phyloP scores from a whole-genome alignment of 2,113 vertebrate species.

The Eubucco bourcierii region DNA sequence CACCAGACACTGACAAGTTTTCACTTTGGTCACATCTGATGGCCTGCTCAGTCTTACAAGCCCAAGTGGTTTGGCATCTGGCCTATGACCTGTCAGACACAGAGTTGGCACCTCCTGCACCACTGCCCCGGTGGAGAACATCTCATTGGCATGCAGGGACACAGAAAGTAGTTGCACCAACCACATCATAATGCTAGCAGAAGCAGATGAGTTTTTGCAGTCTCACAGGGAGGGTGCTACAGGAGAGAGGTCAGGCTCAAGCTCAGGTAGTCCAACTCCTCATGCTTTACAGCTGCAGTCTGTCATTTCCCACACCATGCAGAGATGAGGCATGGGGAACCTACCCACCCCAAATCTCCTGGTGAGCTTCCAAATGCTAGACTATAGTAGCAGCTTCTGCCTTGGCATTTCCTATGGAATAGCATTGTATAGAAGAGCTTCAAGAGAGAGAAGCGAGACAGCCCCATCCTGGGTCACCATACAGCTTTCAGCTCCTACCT shows the following conservation, averaged over 20 bases:
- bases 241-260: background rate
- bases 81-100: too few relatives aligned
- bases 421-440: background rate
- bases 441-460: background rate
- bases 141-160: background rate
- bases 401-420: background rate
- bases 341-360: background rate
- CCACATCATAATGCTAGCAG: background rate
- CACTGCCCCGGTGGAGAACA: background rate
- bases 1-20: background rate
- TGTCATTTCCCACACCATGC: background rate
- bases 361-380: background rate
- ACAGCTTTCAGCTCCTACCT: background rate
- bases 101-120: background rate
- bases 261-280: background rate
- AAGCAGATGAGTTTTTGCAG: background rate
- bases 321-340: background rate
- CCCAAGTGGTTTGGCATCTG: background rate
- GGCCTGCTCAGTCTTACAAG: background rate
- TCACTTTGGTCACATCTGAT: background rate
- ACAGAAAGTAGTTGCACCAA: background rate
- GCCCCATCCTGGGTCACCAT: background rate
- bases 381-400: background rate
- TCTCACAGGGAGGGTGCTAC: rapidly evolving
- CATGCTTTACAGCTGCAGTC: background rate